Conservation (phyloP, 2,113 vertebrate species). For the Strix aluco region DNA sequence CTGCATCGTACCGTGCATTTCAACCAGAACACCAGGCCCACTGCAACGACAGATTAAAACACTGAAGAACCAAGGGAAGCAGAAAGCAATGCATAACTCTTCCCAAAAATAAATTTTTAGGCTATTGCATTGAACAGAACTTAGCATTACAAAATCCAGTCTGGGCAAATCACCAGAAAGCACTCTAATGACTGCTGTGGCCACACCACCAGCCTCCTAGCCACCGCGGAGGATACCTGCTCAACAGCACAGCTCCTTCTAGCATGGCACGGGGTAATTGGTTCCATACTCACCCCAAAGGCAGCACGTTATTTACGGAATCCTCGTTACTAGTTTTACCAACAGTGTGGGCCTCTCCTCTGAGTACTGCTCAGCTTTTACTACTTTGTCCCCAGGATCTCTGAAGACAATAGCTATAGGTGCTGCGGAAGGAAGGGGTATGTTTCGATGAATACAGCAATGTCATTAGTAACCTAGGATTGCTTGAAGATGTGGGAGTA, state of each 20-base stretch:
- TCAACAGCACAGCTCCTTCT: neutral
- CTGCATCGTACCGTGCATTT: rapidly evolving
- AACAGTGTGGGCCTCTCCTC: neutral
- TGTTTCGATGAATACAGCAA: rapidly evolving
- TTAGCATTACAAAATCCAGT: neutral
- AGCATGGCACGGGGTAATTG: rapidly evolving
- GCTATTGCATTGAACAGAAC: neutral
- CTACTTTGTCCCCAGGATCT: neutral
- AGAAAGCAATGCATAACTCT: neutral
- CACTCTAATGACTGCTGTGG: neutral
- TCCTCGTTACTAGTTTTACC: neutral
- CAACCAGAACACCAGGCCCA: neutral
- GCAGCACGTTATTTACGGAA: neutral
- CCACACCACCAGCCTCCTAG: no score
- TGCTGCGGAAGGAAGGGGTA: rapidly evolving
- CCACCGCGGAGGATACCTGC: neutral
- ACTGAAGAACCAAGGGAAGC: neutral
- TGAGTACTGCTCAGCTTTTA: neutral
- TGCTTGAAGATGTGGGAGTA: neutral
- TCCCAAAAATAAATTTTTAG: neutral
- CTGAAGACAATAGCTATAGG: neutral
- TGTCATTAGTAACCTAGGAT: neutral
- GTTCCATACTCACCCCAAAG: neutral
- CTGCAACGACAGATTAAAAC: neutral
- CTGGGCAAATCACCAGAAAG: neutral